A percentile compares a stretch with the other conserved stretches of the same genome.
phyloP scores from a whole-genome alignment of 2,888 invertebrate species.

The Caenorhabditis plicata region DNA sequence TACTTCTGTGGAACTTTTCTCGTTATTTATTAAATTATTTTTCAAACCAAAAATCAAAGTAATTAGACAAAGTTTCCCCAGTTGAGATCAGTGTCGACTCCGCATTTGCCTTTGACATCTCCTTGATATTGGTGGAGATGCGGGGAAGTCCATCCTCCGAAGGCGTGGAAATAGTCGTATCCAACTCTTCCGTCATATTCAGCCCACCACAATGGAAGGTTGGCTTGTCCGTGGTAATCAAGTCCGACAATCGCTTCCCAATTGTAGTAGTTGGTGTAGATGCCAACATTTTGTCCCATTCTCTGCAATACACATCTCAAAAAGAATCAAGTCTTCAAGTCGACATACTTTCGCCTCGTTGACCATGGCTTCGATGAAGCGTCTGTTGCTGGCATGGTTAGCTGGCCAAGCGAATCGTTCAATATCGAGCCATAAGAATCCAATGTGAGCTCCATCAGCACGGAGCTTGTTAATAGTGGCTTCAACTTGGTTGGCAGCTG shows the following conservation, averaged over 20 bases:
- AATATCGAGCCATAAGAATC: constrained; percentile 31
- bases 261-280: constrained; percentile 45
- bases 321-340: no score
- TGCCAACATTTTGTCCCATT: constrained; percentile 22
- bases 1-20: no score
- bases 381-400: constrained; percentile 22
- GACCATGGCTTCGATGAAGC: constrained; percentile 42
- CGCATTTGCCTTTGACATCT: constrained; percentile 29
- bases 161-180: constrained; percentile 14
- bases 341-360: not conserved
- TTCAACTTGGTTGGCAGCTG: constrained; percentile 8
- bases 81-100: constrained; percentile 35
- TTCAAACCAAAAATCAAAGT: no score
- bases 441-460: not conserved
- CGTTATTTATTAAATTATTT: no score
- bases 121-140: constrained; percentile 34
- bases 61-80: no score
- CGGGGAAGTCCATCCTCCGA: constrained; percentile 39
- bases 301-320: no score
- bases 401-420: constrained; percentile 34
- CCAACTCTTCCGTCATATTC: constrained; percentile 33
- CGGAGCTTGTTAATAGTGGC: constrained; percentile 14
- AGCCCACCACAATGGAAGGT: constrained; percentile 44
- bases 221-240: constrained; percentile 24
- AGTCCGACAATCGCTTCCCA: constrained; percentile 45